phyloP scores from a whole-genome alignment of 2,113 vertebrate genomes.

The Solea senegalensis region DNA sequence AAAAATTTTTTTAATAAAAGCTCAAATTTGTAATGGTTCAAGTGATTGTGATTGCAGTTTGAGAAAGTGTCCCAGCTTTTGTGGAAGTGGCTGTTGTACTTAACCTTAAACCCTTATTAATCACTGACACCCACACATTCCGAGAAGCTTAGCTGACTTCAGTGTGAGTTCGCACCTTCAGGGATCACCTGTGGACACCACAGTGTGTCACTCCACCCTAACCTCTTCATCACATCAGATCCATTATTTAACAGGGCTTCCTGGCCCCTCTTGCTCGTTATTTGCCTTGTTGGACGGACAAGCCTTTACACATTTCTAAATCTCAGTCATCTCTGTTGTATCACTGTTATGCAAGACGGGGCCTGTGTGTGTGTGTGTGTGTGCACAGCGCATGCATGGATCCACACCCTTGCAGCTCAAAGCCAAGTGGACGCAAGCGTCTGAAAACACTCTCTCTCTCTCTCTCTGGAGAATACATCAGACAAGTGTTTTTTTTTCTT shows the following conservation, averaged over 20 bases:
- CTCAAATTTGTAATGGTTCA: too few relatives aligned
- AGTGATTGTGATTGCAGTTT: too few relatives aligned
- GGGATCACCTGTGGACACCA: conserved; percentile 1
- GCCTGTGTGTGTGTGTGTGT: conserved; percentile 58
- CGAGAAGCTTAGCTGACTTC: neutral
- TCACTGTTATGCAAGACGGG: conserved; percentile 47
- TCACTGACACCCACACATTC: neutral
- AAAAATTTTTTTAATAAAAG: too few relatives aligned
- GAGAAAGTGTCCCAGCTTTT: too few relatives aligned
- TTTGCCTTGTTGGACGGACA: neutral
- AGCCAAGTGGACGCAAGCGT: conserved; percentile 13
- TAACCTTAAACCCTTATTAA: too few relatives aligned
- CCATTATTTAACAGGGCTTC: neutral
- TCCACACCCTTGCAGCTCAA: conserved; percentile 24
- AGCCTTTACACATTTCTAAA: conserved; percentile 17
- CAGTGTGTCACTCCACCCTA: neutral
- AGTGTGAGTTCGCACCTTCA: conserved; percentile 28
- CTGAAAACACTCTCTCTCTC: neutral
- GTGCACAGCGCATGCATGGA: conserved; percentile 9
- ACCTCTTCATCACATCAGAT: conserved; percentile 3
- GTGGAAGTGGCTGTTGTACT: too few relatives aligned
- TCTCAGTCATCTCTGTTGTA: conserved; percentile 14
- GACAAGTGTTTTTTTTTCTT: neutral
- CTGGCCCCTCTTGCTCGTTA: neutral
- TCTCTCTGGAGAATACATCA: neutral